Conservation (phyloP, 2,888 invertebrate species). For the Chymomyza amoena region DNA sequence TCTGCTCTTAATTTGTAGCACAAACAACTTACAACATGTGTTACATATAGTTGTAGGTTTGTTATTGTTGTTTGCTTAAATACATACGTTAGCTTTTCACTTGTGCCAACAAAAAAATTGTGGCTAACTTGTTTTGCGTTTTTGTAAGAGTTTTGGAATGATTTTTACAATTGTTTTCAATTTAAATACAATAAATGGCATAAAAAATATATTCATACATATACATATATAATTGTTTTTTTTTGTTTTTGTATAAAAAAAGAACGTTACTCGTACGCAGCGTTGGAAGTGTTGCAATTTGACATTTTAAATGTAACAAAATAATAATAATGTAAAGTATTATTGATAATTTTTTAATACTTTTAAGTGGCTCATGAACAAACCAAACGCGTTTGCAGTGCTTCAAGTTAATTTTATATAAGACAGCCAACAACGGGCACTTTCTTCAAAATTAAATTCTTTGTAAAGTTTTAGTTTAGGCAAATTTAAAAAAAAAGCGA, state of each 20-base stretch:
- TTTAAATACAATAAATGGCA: slow-evolving; percentile 72
- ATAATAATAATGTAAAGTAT: slow-evolving; percentile 13
- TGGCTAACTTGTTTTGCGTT: slow-evolving; percentile 3
- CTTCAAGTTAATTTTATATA: neutral
- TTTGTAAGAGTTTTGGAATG: slow-evolving; percentile 52
- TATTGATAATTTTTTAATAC: slow-evolving; percentile 35
- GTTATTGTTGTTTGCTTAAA: slow-evolving; percentile 35
- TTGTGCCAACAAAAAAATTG: slow-evolving; percentile 19
- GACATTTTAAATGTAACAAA: neutral
- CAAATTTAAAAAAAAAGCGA: too few relatives aligned
- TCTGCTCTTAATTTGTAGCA: neutral
- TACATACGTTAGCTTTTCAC: slow-evolving; percentile 59
- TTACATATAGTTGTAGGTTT: slow-evolving; percentile 15
- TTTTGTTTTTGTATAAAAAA: slow-evolving; percentile 38
- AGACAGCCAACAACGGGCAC: neutral
- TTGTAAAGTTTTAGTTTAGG: neutral
- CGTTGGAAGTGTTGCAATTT: slow-evolving; percentile 33
- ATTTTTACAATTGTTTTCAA: slow-evolving; percentile 55
- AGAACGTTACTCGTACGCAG: slow-evolving; percentile 50
- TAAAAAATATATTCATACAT: slow-evolving; percentile 57
- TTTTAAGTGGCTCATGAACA: neutral
- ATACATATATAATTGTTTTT: neutral
- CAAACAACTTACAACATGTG: neutral
- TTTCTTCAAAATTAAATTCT: neutral
- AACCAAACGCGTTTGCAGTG: neutral